phyloP scores from a whole-genome alignment of 2,888 invertebrate genomes.

The Caradrina kadenii region DNA sequence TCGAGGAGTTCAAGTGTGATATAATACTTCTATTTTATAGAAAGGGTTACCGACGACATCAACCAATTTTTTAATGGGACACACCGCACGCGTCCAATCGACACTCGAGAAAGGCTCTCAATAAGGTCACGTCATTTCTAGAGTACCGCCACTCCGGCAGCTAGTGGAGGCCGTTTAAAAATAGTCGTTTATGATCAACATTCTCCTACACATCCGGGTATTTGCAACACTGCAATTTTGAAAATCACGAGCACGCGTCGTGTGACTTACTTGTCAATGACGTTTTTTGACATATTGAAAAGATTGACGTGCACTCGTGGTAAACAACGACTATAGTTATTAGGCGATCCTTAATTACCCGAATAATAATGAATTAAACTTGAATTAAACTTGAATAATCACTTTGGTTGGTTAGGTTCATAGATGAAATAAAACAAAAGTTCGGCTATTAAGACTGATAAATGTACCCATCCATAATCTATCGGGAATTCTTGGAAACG shows the following conservation, averaged over 20 bases:
- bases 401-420: background rate
- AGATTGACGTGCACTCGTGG: too few species aligned
- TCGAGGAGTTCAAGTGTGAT: background rate
- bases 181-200: background rate
- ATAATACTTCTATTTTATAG: too few species aligned
- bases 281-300: too few species aligned
- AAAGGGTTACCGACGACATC: background rate
- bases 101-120: background rate
- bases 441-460: conserved; percentile 27
- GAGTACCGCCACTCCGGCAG: background rate
- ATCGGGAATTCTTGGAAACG: background rate
- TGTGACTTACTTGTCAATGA: background rate
- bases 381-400: background rate
- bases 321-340: too few species aligned
- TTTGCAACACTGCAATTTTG: background rate
- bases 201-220: background rate
- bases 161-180: background rate
- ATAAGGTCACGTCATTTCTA: background rate
- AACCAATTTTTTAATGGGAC: background rate
- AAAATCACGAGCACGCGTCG: background rate
- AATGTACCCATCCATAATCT: conserved; percentile 15
- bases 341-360: background rate
- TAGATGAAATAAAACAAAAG: conserved; percentile 2
- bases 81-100: background rate
- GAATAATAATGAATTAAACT: background rate